Conservation (phyloP, 2,113 vertebrate genomes). For the Diphyllodes magnificus region DNA sequence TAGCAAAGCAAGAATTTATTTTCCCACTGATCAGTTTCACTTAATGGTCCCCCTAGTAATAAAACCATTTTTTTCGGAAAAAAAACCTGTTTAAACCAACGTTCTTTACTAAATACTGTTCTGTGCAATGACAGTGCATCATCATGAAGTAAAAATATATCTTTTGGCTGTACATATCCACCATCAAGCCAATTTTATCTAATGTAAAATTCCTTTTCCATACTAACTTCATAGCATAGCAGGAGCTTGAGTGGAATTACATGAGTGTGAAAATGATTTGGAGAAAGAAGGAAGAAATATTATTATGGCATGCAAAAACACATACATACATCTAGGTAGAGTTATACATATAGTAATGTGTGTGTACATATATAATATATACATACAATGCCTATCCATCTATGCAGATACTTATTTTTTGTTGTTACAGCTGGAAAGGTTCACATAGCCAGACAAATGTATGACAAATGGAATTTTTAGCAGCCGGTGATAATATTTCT, state of each 20-base stretch:
- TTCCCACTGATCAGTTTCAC: not conserved
- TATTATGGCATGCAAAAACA: not conserved
- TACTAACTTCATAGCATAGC: not conserved
- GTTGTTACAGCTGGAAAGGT: constrained; percentile 1
- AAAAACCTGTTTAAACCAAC: not conserved
- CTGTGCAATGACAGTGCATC: not conserved
- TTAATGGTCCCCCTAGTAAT: not conserved
- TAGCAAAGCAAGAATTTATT: not conserved
- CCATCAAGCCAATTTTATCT: not conserved
- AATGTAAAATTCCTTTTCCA: not conserved
- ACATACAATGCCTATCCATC: not conserved
- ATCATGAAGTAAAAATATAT: not conserved
- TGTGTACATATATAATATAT: not conserved
- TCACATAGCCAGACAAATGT: not conserved
- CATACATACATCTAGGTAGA: not conserved
- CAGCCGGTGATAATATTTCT: not conserved
- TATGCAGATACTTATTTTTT: not conserved
- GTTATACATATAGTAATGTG: not conserved
- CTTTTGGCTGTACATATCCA: not conserved
- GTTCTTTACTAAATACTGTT: not conserved
- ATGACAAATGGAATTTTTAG: constrained; percentile 2
- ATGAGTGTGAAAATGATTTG: not conserved
- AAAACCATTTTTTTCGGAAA: not conserved
- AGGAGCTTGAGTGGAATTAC: not conserved
- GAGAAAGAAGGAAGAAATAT: not conserved